phyloP scores from a whole-genome alignment of 2,888 invertebrate genomes.

The Boloria selene region DNA sequence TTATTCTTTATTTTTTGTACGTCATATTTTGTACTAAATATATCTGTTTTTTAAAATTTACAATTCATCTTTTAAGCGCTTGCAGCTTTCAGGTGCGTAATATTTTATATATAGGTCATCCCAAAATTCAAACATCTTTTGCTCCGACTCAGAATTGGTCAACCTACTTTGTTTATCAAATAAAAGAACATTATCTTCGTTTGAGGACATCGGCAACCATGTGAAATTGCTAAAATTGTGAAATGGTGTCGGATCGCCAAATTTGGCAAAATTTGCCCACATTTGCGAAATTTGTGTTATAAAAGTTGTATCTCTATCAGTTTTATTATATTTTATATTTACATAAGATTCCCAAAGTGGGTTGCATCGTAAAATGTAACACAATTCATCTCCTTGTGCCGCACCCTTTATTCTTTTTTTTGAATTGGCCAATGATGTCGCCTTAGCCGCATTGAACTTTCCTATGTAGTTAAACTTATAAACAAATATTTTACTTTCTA shows the following conservation, averaged over 20 bases:
- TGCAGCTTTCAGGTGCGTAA: slow-evolving; percentile 55
- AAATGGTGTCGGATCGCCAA: slow-evolving; percentile 61
- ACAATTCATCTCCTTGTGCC: slow-evolving; percentile 75
- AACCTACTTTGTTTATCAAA: slow-evolving; percentile 56
- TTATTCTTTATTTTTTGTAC: slow-evolving; percentile 1
- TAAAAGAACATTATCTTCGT: slow-evolving; percentile 53
- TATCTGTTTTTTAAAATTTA: slow-evolving; percentile 38
- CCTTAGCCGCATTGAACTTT: slow-evolving; percentile 63
- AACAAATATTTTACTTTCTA: slow-evolving; percentile 55
- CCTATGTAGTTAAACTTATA: slow-evolving; percentile 78
- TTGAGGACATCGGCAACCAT: slow-evolving; percentile 60
- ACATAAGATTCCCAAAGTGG: slow-evolving; percentile 66
- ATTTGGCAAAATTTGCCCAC: slow-evolving; percentile 80
- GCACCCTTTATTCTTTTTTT: slow-evolving; percentile 63
- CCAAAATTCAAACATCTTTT: slow-evolving; percentile 64
- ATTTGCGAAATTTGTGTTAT: slow-evolving; percentile 64
- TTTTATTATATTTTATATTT: slow-evolving; percentile 48
- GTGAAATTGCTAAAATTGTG: slow-evolving; percentile 46
- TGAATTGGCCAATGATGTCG: slow-evolving; percentile 54
- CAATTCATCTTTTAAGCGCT: slow-evolving; percentile 57
- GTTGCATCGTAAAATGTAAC: slow-evolving; percentile 74
- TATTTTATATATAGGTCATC: slow-evolving; percentile 57
- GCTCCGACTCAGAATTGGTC: slow-evolving; percentile 51
- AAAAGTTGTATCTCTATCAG: slow-evolving; percentile 59
- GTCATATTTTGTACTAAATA: not conserved